Evolutionary conservation across 2,888 invertebrate genomes (phyloP).

Genomic region (Mechanitis messenoides): DNA sequence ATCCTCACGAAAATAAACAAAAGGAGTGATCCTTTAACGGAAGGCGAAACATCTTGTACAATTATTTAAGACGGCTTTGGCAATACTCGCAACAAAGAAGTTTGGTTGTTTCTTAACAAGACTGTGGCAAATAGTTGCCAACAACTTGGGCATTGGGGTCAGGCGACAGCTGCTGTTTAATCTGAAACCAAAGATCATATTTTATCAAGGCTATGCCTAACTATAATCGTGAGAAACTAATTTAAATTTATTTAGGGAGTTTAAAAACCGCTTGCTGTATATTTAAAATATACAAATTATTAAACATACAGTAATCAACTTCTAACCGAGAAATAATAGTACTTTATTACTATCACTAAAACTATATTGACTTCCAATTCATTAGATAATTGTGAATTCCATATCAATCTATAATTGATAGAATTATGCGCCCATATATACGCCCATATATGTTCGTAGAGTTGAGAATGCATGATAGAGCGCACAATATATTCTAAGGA

Average conservation of each 20-base stretch:
- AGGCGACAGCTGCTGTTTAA: constrained; percentile 16
- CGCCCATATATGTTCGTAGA: no score
- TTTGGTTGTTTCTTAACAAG: constrained; percentile 6
- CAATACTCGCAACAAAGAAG: constrained; percentile 6
- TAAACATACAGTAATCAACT: no score
- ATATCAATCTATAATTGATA: no score
- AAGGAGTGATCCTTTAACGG: neutral
- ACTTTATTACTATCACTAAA: no score
- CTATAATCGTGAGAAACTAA: neutral
- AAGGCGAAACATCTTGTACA: constrained; percentile 4
- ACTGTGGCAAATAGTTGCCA: constrained; percentile 12
- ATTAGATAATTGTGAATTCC: no score
- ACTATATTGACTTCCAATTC: no score
- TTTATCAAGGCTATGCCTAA: constrained; percentile 12
- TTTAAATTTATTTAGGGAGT: neutral
- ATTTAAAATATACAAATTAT: no score
- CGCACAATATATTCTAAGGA: no score
- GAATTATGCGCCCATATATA: no score
- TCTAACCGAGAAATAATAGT: no score
- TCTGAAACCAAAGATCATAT: constrained; percentile 17
- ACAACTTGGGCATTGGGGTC: constrained; percentile 17
- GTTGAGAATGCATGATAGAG: no score
- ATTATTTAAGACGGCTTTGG: constrained; percentile 8
- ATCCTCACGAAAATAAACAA: constrained; percentile 6
- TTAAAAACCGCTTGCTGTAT: no score